These are phyloP conservation scores for Aegithalos caudatus DNA, from an alignment of 2,113 vertebrate genomes.

Conservation along the genomic window DNA sequence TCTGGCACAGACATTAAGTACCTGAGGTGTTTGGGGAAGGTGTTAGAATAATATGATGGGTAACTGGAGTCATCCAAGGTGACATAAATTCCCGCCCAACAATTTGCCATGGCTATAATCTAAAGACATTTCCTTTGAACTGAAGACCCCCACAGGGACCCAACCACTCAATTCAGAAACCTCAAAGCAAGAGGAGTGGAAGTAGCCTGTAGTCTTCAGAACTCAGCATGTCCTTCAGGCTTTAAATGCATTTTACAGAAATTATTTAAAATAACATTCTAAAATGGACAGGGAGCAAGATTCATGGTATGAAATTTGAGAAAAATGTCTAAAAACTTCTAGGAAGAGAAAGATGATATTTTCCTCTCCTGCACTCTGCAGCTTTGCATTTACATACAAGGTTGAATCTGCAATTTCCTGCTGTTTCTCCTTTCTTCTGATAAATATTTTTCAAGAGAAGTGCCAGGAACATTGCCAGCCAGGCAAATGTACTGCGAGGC, in stretches of 20 bases:
- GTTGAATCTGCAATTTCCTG: slow-evolving; percentile 9
- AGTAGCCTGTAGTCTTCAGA: neutral
- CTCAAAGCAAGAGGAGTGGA: neutral
- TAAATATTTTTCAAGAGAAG: neutral
- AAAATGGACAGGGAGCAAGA: neutral
- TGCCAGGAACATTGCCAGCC: neutral
- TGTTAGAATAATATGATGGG: neutral
- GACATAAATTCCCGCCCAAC: neutral
- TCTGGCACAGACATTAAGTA: neutral
- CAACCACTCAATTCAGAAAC: neutral
- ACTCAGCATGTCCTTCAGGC: neutral
- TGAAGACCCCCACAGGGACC: neutral
- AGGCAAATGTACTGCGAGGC: neutral
- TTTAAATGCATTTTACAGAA: neutral
- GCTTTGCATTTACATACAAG: neutral
- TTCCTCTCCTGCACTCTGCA: neutral
- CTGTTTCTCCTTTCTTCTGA: slow-evolving; percentile 6
- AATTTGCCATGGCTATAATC: neutral
- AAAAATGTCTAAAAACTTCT: neutral
- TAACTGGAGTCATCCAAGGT: neutral
- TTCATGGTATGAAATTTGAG: neutral
- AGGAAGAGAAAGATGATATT: neutral
- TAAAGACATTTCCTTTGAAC: neutral
- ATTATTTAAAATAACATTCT: neutral
- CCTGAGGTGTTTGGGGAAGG: neutral